Evolutionary conservation across 2,888 invertebrate genomes (phyloP).

Genomic region (Oxytorus armatus): DNA sequence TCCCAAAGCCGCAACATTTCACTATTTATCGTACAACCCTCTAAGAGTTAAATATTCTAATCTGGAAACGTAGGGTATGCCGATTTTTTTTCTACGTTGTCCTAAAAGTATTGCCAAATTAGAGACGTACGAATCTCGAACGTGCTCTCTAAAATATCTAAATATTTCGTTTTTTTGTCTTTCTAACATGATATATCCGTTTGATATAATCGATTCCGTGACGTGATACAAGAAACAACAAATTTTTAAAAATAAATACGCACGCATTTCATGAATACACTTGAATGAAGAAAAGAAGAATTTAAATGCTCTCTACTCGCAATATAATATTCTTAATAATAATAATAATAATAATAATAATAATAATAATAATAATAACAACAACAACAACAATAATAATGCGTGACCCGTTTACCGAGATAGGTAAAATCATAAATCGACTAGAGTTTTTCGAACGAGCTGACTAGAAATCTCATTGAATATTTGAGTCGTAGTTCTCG

Average conservation of each 20-base stretch:
- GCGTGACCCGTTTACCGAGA: slow-evolving; percentile 55
- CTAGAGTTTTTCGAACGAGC: slow-evolving; percentile 78
- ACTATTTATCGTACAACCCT: slow-evolving; percentile 54
- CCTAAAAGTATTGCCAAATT: slow-evolving; percentile 62
- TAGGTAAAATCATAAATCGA: slow-evolving; percentile 75
- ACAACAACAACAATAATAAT: slow-evolving; percentile 49
- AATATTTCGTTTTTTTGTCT: too few relatives aligned
- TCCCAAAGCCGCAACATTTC: slow-evolving; percentile 38
- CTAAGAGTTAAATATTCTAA: slow-evolving; percentile 56
- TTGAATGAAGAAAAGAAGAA: slow-evolving; percentile 14
- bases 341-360: slow-evolving; percentile 44
- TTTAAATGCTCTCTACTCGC: slow-evolving; percentile 42
- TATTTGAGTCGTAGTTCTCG: slow-evolving; percentile 43
- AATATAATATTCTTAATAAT: slow-evolving; percentile 26
- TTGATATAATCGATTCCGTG: slow-evolving; percentile 33
- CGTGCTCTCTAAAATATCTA: slow-evolving; percentile 44
- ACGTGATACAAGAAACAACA: slow-evolving; percentile 35
- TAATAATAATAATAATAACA: slow-evolving; percentile 50
- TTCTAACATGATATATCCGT: too few relatives aligned
- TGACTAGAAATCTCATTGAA: slow-evolving; percentile 80
- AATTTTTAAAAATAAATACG: slow-evolving; percentile 34
- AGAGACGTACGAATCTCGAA: slow-evolving; percentile 62
- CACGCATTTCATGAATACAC: slow-evolving; percentile 61
- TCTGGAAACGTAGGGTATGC: slow-evolving; percentile 36
- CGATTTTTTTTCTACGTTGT: slow-evolving; percentile 39